These are phyloP conservation scores for Oryctes rhinoceros DNA, from an alignment of 1,140 invertebrate species.

Conservation along the genomic window DNA sequence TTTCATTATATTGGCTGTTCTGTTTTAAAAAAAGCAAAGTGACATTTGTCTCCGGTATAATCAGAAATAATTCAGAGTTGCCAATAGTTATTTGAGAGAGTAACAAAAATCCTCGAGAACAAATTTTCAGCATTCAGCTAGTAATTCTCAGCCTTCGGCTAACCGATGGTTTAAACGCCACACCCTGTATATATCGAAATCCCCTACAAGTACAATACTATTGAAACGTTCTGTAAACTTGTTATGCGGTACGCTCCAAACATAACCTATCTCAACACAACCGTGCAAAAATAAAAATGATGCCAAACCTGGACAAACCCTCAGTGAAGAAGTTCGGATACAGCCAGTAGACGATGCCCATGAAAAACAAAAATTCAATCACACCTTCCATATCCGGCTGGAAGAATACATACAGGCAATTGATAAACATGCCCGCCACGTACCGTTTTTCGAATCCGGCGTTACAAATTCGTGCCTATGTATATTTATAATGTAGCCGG, in stretches of 20 bases:
- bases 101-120: no score
- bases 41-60: no score
- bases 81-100: no score
- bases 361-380: conserved; percentile 51
- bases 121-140: no score
- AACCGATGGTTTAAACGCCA: no score
- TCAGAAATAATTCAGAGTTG: no score
- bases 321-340: conserved; percentile 52
- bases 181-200: no score
- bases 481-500: background rate
- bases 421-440: conserved; percentile 25
- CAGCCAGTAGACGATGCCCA: conserved; percentile 55
- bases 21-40: no score
- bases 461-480: background rate
- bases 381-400: conserved; percentile 50
- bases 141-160: no score
- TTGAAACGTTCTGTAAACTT: no score
- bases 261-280: conserved; percentile 20
- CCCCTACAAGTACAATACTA: no score
- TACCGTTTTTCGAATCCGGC: conserved; percentile 1
- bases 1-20: no score
- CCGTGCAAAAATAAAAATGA: background rate
- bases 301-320: conserved; percentile 50
- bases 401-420: conserved; percentile 25
- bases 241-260: background rate